Evolutionary conservation across 1,140 invertebrate species (phyloP).

Genomic region (Lineus longissimus): DNA sequence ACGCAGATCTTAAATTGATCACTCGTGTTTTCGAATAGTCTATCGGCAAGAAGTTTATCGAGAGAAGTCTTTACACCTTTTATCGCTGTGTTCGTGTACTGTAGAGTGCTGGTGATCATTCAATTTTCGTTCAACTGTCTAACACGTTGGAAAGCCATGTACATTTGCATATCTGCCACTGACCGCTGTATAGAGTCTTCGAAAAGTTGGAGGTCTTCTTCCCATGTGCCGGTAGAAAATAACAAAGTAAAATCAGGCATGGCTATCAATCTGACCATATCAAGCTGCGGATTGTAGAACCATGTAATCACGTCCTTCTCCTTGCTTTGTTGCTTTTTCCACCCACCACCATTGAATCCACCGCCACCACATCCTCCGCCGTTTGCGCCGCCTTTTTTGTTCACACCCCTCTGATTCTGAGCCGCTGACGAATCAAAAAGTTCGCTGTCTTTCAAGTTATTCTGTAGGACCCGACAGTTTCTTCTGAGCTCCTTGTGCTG

Average conservation of each 20-base stretch:
- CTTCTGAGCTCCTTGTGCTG: slow-evolving; percentile 4
- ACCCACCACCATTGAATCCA: neutral
- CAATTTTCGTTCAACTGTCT: slow-evolving; percentile 1
- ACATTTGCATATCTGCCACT: slow-evolving; percentile 5
- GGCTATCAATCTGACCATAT: slow-evolving; percentile 4
- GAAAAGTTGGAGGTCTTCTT: neutral
- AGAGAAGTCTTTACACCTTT: slow-evolving; percentile 6
- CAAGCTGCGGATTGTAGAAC: neutral
- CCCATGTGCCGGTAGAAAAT: neutral
- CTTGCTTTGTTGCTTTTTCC: neutral
- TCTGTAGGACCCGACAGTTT: slow-evolving; percentile 2
- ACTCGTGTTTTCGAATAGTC: slow-evolving; percentile 2
- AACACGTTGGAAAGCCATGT: slow-evolving; percentile 1
- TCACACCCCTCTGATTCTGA: slow-evolving; percentile 5
- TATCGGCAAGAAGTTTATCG: slow-evolving; percentile 1
- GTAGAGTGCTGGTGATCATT: neutral
- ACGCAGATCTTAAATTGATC: slow-evolving; percentile 7
- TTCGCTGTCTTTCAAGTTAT: slow-evolving; percentile 8
- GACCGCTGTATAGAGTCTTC: slow-evolving; percentile 5
- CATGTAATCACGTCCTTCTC: neutral
- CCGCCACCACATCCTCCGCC: neutral
- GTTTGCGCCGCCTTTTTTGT: neutral
- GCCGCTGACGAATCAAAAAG: slow-evolving; percentile 1
- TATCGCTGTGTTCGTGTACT: neutral
- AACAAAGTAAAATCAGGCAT: slow-evolving; percentile 3